phyloP scores from a whole-genome alignment of 2,113 vertebrate species.

The Tachycineta bicolor region DNA sequence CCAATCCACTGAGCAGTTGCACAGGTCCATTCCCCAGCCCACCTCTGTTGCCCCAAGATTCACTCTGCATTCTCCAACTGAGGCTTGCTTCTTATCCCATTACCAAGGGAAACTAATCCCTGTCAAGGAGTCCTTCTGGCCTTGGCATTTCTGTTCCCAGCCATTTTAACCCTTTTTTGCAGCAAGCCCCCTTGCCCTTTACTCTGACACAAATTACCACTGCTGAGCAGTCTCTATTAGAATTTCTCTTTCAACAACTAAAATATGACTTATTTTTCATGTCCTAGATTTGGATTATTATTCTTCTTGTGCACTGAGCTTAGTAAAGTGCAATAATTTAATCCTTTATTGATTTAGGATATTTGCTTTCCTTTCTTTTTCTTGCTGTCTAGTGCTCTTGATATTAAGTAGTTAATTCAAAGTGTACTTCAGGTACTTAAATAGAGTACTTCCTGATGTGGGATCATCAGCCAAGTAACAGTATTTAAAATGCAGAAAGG shows the following conservation, averaged over 20 bases:
- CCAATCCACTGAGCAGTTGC: rapidly evolving
- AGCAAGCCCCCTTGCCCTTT: neutral
- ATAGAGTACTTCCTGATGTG: neutral
- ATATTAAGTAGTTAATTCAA: neutral
- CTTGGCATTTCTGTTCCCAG: neutral
- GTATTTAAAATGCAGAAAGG: neutral
- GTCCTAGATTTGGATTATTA: neutral
- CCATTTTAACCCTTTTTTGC: neutral
- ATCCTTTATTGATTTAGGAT: neutral
- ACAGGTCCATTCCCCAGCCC: too few species aligned
- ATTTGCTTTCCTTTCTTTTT: neutral
- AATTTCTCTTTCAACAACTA: neutral
- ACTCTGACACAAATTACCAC: neutral
- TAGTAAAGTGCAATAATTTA: neutral
- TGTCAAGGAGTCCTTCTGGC: neutral
- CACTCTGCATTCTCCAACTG: neutral
- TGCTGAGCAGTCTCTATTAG: neutral
- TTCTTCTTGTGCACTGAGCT: neutral
- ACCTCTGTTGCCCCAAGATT: neutral
- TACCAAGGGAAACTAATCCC: neutral
- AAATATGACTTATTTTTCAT: neutral
- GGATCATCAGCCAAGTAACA: neutral
- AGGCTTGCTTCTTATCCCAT: neutral
- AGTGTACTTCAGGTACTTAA: neutral
- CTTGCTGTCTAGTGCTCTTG: rapidly evolving